Conservation (phyloP, 2,797 vertebrate species). For the Glossophaga mutica region DNA sequence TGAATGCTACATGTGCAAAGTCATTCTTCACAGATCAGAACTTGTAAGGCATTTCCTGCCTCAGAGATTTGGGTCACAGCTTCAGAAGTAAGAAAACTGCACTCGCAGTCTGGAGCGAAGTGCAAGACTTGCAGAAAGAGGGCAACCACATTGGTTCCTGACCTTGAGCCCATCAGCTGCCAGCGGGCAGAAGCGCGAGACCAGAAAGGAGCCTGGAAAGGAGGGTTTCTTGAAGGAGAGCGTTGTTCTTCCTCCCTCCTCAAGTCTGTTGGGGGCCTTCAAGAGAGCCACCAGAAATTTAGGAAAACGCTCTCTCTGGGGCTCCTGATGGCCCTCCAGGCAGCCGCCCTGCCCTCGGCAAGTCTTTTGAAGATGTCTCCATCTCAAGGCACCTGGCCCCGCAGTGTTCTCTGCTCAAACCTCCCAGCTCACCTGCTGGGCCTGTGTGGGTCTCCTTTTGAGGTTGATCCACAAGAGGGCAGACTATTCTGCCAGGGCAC, state of each 20-base stretch:
- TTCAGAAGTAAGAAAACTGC: neutral
- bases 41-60: neutral
- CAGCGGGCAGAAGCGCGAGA: too few relatives aligned
- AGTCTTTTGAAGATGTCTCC: neutral
- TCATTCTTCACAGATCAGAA: neutral
- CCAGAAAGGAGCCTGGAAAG: neutral
- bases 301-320: neutral
- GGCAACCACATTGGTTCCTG: neutral
- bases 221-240: neutral
- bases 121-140: neutral
- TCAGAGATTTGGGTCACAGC: neutral
- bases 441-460: neutral
- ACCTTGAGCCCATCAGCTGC: neutral
- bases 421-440: neutral
- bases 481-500: neutral
- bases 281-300: neutral
- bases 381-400: neutral
- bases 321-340: neutral
- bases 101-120: neutral
- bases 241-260: neutral
- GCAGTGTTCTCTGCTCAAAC: neutral
- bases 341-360: neutral
- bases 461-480: neutral
- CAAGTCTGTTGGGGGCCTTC: neutral
- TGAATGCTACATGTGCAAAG: neutral